Base-by-base conservation (phyloP, 2,797 vertebrate species). In the Sebastes glaucus region DNA sequence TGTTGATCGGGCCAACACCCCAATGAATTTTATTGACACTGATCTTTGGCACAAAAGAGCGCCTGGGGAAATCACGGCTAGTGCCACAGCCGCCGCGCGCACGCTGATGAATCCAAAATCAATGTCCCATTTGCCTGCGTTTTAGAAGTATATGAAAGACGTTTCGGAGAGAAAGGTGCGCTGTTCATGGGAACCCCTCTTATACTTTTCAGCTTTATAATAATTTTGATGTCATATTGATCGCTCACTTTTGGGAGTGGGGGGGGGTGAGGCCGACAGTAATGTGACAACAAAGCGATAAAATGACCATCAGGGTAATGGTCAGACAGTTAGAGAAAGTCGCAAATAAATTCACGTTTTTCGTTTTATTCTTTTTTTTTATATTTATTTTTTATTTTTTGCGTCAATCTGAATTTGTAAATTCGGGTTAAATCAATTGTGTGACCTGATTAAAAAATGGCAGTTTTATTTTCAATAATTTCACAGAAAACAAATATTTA, bases 11-110 rank as follows among this genome's bases (percentile, higher is more conserved):
- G 89, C 92, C 93, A 95, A 94, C 91, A 94, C 92, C 94, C 94
- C 93, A 95, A 96, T 96, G 94, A 94, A 95, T 96, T 95, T 95
- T 96, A 96, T 96, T 95, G 96, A 96, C 96, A 95, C 95, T 95
- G 96, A 97, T 96, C 94, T 96, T 95, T 94, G 93, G 94, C 92
- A 94, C 94, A 94, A 96, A 96, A 93, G 90, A 95, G 95, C 90
- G 95, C 88, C 96, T 95, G 82, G 96, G 96, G 96, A 97, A 97
- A 97, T 97, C 96, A 96, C 68, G 67, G 76, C 79, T 93, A 96
- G 96, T 95, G 95, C 92, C 91, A 86, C 87, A 71, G 74, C 82
- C 80, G 72, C 88, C 78, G 6, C 77, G 81, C 56, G 66, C 88
- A 38, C 78, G 66, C 92, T 96, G 96, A 96, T 96, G 94, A 95